Percentiles rank a stretch among this genome's conserved stretches.
Conservation (phyloP, 2,797 vertebrate genomes). For the Adrianichthys oophorus region DNA sequence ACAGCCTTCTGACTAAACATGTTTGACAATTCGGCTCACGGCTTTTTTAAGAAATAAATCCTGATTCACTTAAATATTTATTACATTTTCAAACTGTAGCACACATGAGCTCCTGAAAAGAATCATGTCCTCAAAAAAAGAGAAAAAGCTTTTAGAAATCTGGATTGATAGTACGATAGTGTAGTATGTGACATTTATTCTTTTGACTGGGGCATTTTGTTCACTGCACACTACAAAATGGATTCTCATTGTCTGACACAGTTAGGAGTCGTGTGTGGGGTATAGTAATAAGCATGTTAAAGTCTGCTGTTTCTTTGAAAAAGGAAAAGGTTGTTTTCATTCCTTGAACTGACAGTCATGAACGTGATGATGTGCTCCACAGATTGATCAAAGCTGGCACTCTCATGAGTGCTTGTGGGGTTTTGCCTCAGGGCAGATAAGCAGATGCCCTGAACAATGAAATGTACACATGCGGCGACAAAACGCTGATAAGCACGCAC, state of each 20-base stretch:
- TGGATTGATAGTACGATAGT: conserved; percentile 21
- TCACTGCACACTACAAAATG: conserved; percentile 38
- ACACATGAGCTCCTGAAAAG: not conserved
- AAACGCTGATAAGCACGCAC: conserved; percentile 28
- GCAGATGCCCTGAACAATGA: conserved; percentile 6
- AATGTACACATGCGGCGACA: not conserved
- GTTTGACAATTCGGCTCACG: too few relatives aligned
- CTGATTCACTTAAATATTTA: conserved; percentile 39
- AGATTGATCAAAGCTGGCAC: conserved; percentile 20
- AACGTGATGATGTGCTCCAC: not conserved
- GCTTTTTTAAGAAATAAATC: too few relatives aligned
- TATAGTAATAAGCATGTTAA: conserved; percentile 21
- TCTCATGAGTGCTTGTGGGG: conserved; percentile 15
- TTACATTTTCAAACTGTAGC: conserved; percentile 39
- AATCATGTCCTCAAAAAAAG: conserved; percentile 3
- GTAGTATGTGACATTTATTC: conserved; percentile 54
- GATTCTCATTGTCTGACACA: conserved; percentile 43
- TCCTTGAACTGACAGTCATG: conserved; percentile 23
- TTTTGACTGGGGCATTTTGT: conserved; percentile 19
- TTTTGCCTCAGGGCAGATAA: conserved; percentile 17
- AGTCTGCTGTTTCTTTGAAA: conserved; percentile 10
- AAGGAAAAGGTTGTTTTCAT: not conserved
- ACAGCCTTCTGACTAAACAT: too few relatives aligned
- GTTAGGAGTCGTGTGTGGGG: conserved; percentile 27
- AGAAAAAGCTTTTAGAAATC: conserved; percentile 35